Percentiles rank a stretch among this genome's conserved stretches.
Evolutionary conservation across 2,888 invertebrate species (phyloP).

Genomic region (Drosophila algonquin): DNA sequence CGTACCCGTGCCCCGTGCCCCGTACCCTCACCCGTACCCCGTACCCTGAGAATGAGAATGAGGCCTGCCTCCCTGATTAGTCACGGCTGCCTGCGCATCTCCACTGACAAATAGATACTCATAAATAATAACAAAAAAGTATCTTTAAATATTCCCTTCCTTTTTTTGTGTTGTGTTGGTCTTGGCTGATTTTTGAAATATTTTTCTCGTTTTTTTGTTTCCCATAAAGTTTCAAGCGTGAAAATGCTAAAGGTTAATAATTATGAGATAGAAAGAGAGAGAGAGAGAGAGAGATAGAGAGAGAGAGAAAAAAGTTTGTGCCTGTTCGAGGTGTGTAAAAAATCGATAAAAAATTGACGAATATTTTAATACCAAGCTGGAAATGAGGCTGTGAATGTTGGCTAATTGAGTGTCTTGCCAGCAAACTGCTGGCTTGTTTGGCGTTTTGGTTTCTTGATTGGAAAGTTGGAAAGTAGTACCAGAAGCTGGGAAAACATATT

Average conservation of each 20-base stretch:
- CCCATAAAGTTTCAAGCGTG: conserved; percentile 67
- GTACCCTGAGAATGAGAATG: conserved; percentile 25
- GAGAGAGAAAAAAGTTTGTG: not conserved
- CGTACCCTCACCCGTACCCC: conserved; percentile 20
- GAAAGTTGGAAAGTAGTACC: conserved; percentile 16
- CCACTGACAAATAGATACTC: conserved; percentile 68
- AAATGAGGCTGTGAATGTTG: conserved; percentile 19
- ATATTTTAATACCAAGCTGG: conserved; percentile 36
- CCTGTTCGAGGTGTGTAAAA: conserved; percentile 25
- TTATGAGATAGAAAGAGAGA: conserved; percentile 44
- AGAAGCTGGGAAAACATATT: conserved; percentile 2
- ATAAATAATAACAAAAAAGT: conserved; percentile 60
- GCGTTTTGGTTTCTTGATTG: conserved; percentile 22
- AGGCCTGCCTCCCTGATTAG: conserved; percentile 64
- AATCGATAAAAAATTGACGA: conserved; percentile 44
- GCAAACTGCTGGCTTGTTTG: conserved; percentile 5
- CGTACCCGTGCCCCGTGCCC: no score
- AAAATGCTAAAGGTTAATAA: conserved; percentile 76
- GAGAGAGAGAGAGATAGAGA: no score
- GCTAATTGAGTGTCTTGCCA: conserved; percentile 39
- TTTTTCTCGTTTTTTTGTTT: conserved; percentile 40
- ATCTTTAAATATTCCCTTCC: conserved; percentile 26
- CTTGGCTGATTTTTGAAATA: conserved; percentile 16
- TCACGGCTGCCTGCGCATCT: conserved; percentile 65
- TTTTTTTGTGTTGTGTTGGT: conserved; percentile 7